phyloP scores from a whole-genome alignment of 1,140 invertebrate genomes.

The Adoxophyes honmai region DNA sequence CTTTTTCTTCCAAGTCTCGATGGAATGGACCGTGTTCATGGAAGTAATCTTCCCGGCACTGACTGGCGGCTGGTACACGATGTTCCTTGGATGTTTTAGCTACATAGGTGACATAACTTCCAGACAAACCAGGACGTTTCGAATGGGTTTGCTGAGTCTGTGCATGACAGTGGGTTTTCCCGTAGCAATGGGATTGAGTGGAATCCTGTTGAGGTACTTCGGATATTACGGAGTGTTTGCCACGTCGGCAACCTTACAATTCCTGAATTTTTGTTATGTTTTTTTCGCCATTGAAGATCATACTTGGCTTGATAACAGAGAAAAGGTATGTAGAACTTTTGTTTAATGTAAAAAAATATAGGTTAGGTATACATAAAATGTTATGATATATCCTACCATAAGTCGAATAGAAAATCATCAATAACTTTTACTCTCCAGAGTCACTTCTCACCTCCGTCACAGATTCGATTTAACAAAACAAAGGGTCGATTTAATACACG shows the following conservation, averaged over 20 bases:
- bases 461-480: too few species aligned
- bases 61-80: constrained; percentile 90
- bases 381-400: too few species aligned
- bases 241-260: constrained; percentile 54
- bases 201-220: constrained; percentile 54
- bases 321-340: constrained; percentile 48
- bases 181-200: constrained; percentile 68
- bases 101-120: constrained; percentile 92
- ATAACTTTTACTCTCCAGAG: too few species aligned
- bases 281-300: constrained; percentile 62
- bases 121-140: constrained; percentile 85
- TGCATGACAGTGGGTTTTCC: constrained; percentile 82
- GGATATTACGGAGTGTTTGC: constrained; percentile 72
- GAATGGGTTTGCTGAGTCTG: constrained; percentile 90
- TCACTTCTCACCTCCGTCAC: too few species aligned
- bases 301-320: constrained; percentile 54
- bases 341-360: constrained; percentile 1
- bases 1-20: constrained; percentile 84
- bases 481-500: too few species aligned
- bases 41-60: constrained; percentile 85
- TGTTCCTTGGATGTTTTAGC: constrained; percentile 92
- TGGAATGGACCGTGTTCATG: constrained; percentile 85
- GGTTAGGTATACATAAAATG: too few species aligned
- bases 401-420: too few species aligned
- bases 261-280: constrained; percentile 65